Evolutionary conservation across 2,888 invertebrate species (phyloP).

Genomic region (Elegia similella): DNA sequence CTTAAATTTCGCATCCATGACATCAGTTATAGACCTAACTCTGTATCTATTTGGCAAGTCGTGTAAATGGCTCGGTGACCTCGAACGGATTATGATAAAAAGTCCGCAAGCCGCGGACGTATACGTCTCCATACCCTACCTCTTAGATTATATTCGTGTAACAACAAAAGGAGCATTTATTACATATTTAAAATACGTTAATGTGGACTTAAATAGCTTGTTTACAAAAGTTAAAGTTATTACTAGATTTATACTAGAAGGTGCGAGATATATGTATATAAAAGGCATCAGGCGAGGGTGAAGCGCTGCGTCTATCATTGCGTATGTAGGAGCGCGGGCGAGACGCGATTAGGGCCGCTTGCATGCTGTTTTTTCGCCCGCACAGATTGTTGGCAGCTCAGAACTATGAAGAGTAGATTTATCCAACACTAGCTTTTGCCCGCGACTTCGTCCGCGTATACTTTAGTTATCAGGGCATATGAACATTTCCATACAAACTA

Average conservation of each 20-base stretch:
- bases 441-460: too few relatives aligned
- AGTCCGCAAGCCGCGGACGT: background rate
- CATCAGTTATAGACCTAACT: background rate
- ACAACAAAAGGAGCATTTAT: constrained; percentile 64
- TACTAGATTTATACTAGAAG: background rate
- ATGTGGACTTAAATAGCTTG: constrained; percentile 34
- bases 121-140: constrained; percentile 44
- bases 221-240: background rate
- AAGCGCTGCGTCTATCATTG: too few relatives aligned
- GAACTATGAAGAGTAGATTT: too few relatives aligned
- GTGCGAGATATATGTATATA: too few relatives aligned
- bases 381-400: too few relatives aligned
- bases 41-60: background rate
- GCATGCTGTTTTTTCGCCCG: too few relatives aligned
- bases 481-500: too few relatives aligned
- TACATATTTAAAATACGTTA: constrained; percentile 39
- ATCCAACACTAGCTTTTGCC: too few relatives aligned
- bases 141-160: constrained; percentile 48
- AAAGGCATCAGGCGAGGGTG: too few relatives aligned
- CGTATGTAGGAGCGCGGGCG: too few relatives aligned
- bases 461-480: too few relatives aligned
- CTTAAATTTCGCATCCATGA: background rate
- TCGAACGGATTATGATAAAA: background rate
- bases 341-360: too few relatives aligned
- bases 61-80: background rate